Evolutionary conservation across 2,797 vertebrate species (phyloP).

Genomic region (Melanotaenia nigrans): DNA sequence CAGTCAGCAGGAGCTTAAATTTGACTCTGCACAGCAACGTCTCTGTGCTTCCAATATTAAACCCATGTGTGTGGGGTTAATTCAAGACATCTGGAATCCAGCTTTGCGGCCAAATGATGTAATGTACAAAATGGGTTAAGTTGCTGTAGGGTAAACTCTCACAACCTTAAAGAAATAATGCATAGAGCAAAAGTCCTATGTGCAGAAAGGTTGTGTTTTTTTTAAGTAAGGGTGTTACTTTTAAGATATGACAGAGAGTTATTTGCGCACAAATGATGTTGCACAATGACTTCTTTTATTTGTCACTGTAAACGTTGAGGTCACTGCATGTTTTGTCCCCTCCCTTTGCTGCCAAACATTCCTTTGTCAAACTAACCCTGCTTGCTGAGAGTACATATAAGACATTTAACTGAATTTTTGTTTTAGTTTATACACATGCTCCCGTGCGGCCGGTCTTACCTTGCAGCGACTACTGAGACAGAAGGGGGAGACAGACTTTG

Average conservation of each 20-base stretch:
- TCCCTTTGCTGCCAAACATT: slow-evolving; percentile 49
- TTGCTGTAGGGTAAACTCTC: slow-evolving; percentile 47
- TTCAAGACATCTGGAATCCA: slow-evolving; percentile 70
- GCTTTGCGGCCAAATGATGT: slow-evolving; percentile 61
- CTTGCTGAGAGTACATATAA: slow-evolving; percentile 7
- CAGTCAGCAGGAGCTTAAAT: slow-evolving; percentile 60
- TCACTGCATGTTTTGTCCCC: slow-evolving; percentile 13
- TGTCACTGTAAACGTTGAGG: slow-evolving; percentile 4
- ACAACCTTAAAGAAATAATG: slow-evolving; percentile 29
- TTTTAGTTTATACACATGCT: not conserved
- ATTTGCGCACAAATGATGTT: not conserved
- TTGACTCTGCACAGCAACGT: slow-evolving; percentile 59
- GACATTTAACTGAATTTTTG: slow-evolving; percentile 11
- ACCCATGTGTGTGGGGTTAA: slow-evolving; percentile 66
- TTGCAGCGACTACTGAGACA: slow-evolving; percentile 49
- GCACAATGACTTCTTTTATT: not conserved
- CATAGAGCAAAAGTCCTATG: slow-evolving; percentile 16
- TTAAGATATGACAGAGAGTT: not conserved
- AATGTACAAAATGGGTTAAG: slow-evolving; percentile 64
- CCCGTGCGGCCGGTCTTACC: slow-evolving; percentile 54
- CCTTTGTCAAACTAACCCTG: slow-evolving; percentile 11
- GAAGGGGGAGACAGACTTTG: slow-evolving; percentile 47
- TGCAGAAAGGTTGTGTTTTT: slow-evolving; percentile 1
- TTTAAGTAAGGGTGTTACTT: slow-evolving; percentile 8
- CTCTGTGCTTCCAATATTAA: slow-evolving; percentile 55